Conservation (phyloP, 2,888 invertebrate genomes). For the Epinotia brunnichana region DNA sequence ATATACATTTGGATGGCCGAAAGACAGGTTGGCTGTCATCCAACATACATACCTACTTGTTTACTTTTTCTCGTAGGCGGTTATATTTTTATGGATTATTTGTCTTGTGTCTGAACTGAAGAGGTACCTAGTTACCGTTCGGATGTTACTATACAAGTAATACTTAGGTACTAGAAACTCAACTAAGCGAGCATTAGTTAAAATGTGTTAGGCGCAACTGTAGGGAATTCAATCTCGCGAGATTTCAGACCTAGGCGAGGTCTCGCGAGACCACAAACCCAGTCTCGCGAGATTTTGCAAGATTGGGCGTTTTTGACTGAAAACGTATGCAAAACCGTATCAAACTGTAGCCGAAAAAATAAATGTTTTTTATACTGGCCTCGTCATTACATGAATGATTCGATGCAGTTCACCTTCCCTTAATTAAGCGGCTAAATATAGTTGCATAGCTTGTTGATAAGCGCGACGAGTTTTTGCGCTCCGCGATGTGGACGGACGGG, state of each 20-base stretch:
- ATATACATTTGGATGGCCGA: constrained; percentile 24
- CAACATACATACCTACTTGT: constrained; percentile 33
- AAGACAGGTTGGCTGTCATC: constrained; percentile 37
- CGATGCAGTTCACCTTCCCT: constrained; percentile 21
- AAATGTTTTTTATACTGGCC: background rate
- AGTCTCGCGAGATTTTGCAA: no score
- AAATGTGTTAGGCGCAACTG: background rate
- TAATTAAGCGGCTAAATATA: constrained; percentile 29
- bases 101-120: background rate
- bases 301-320: no score
- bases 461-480: constrained; percentile 45
- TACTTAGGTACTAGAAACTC: no score
- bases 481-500: constrained; percentile 49
- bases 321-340: no score
- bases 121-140: no score
- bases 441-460: constrained; percentile 35
- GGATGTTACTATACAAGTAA: no score
- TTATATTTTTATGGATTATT: constrained; percentile 23
- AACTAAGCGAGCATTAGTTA: no score
- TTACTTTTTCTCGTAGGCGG: constrained; percentile 31
- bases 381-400: constrained; percentile 18
- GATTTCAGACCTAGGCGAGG: no score
- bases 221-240: no score
- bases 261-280: no score
- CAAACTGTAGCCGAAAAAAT: background rate